phyloP scores from a whole-genome alignment of 2,797 vertebrate species.

The Merluccius polli region DNA sequence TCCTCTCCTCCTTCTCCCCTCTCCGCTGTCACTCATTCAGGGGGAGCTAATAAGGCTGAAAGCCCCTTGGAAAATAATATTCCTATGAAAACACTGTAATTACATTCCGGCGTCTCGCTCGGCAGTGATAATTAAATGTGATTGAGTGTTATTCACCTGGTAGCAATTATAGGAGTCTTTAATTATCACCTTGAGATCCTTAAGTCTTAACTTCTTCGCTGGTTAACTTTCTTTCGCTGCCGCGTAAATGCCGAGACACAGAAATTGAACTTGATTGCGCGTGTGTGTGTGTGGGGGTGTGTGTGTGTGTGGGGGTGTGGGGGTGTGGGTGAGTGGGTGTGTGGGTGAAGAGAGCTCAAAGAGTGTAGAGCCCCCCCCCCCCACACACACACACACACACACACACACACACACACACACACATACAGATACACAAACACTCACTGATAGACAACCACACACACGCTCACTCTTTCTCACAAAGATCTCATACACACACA shows the following conservation, averaged over 20 bases:
- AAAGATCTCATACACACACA: neutral
- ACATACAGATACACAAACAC: neutral
- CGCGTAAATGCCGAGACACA: neutral
- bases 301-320: too few species aligned
- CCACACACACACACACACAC: neutral
- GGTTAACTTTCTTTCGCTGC: slow-evolving; percentile 27
- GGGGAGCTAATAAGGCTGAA: neutral
- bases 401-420: neutral
- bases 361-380: neutral
- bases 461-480: neutral
- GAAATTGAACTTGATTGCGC: slow-evolving; percentile 15
- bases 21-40: neutral
- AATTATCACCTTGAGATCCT: slow-evolving; percentile 35
- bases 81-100: slow-evolving; percentile 4
- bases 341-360: slow-evolving; percentile 50
- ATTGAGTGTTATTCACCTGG: slow-evolving; percentile 27
- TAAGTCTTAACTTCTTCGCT: slow-evolving; percentile 18
- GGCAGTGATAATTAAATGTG: slow-evolving; percentile 28
- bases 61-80: slow-evolving; percentile 1
- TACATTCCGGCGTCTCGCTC: neutral
- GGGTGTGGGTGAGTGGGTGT: slow-evolving; percentile 17
- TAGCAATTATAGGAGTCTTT: slow-evolving; percentile 31
- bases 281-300: too few species aligned
- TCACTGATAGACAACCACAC: too few species aligned
- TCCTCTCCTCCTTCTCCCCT: neutral